Base-by-base conservation (phyloP, 2,888 invertebrate genomes). In the Mythimna vitellina region DNA sequence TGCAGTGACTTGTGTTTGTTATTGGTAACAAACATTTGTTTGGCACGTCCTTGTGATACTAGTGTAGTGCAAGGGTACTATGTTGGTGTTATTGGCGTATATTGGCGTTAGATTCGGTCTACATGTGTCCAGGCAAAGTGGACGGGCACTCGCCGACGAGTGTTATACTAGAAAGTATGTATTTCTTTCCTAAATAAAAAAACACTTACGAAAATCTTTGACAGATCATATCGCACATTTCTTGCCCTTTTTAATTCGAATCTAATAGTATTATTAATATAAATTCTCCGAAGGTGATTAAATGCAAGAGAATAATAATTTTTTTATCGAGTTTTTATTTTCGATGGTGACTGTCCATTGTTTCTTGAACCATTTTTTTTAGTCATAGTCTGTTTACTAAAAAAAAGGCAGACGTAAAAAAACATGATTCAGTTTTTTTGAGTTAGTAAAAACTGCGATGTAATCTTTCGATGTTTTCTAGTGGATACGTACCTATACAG, bases 131-230 rank as follows among this genome's bases (percentile, higher is more conserved):
- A 87, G 95, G 88, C 96, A 96, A 85, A 96, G 94, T 85, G 93
- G 92, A 51, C 88, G 94, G 54, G 94, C 95, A 54, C 91, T 96
- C 83, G 96, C 96, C 46, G 92, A 96, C 84, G 96, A 96, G 90
- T 96, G 96, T 88, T 96, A 96, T 88, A 96, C 95, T 75, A 92
- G 96, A 91, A 96, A 96, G 96, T 96, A 94, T 90, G 88, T 89
- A 81, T 85, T 65, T 76, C 62, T 70, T 68, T 70, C 72, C 5
- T 38, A 8, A 4, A 25, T 7, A 10, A 12, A n/a, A 42, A 56
- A 1, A 6, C 0, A 7, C 2, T 42, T 14, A 29, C 3, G 9
- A 25, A 67, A 53, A 42, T 12, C 20, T 60, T 63, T 69, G 46
- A 38, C 53, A 14, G 46, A 58, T 60, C 22, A 49, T 53, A 62